These are phyloP conservation scores for Pemphredon lugubris DNA, from an alignment of 2,888 invertebrate genomes.

Conservation along the genomic window DNA sequence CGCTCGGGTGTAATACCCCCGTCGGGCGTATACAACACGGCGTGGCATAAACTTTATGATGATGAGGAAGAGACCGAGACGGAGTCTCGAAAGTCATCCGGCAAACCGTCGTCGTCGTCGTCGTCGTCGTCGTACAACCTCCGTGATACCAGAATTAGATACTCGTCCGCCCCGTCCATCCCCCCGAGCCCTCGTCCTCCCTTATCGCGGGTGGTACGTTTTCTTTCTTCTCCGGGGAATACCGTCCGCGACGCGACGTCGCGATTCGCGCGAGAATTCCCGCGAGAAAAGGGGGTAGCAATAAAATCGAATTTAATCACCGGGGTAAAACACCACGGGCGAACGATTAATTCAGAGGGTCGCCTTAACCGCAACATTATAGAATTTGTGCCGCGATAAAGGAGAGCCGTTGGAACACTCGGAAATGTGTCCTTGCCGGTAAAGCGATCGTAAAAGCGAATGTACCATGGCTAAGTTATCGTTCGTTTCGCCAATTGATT, in stretches of 20 bases:
- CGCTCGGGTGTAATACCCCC: conserved; percentile 59
- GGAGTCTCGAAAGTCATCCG: conserved; percentile 58
- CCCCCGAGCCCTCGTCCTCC: conserved; percentile 14
- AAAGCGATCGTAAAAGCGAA: conserved; percentile 66
- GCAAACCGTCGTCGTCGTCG: conserved; percentile 13
- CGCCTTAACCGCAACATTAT: background rate
- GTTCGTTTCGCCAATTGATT: conserved; percentile 71
- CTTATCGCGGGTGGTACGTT: conserved; percentile 23
- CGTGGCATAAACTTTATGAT: conserved; percentile 70
- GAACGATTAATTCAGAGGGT: background rate
- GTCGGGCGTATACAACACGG: conserved; percentile 53
- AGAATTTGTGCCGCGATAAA: background rate
- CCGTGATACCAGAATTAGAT: conserved; percentile 49
- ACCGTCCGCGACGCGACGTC: too few relatives aligned
- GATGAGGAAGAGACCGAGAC: conserved; percentile 63
- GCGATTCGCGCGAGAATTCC: too few relatives aligned
- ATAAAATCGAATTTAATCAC: too few relatives aligned
- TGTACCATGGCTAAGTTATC: conserved; percentile 65
- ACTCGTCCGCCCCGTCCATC: conserved; percentile 31
- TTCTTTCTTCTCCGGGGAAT: too few relatives aligned
- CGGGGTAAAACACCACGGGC: background rate
- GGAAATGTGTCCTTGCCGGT: conserved; percentile 35
- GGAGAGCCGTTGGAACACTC: conserved; percentile 1
- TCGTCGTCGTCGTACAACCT: conserved; percentile 10
- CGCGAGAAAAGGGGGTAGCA: too few relatives aligned